Evolutionary conservation across 2,888 invertebrate genomes (phyloP).

Genomic region (Eupithecia exiguata): DNA sequence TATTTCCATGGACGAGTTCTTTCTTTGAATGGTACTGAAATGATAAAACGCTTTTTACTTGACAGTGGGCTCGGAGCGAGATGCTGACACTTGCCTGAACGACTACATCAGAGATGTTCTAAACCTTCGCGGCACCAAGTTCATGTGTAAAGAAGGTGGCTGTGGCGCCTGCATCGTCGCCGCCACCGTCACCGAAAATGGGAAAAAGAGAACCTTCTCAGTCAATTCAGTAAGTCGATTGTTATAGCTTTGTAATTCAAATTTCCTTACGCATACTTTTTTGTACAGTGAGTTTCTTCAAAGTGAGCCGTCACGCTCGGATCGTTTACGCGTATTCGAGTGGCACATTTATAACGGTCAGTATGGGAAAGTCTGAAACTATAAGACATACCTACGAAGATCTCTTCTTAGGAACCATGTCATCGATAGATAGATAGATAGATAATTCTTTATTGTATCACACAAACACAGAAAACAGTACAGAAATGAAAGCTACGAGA

Average conservation of each 20-base stretch:
- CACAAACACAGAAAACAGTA: no score
- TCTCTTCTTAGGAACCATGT: no score
- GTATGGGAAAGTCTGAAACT: no score
- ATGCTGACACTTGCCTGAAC: slow-evolving; percentile 78
- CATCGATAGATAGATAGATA: no score
- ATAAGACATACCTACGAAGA: no score
- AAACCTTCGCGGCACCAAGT: slow-evolving; percentile 85
- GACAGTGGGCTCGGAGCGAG: slow-evolving; percentile 53
- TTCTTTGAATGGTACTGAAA: not conserved
- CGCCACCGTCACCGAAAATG: slow-evolving; percentile 65
- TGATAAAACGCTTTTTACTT: not conserved
- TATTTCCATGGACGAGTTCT: not conserved
- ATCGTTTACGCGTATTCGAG: not conserved
- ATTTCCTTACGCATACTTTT: not conserved
- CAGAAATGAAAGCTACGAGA: no score
- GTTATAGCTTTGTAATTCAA: not conserved
- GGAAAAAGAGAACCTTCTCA: slow-evolving; percentile 66
- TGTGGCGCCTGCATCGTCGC: slow-evolving; percentile 86
- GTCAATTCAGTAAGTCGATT: slow-evolving; percentile 85
- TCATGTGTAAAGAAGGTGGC: slow-evolving; percentile 87
- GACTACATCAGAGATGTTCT: slow-evolving; percentile 83
- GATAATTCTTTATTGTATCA: no score
- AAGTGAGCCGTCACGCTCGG: not conserved
- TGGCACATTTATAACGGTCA: no score
- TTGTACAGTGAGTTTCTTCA: not conserved